Base-by-base conservation (phyloP, 2,113 vertebrate genomes). In the Protomyctophum bolini region DNA sequence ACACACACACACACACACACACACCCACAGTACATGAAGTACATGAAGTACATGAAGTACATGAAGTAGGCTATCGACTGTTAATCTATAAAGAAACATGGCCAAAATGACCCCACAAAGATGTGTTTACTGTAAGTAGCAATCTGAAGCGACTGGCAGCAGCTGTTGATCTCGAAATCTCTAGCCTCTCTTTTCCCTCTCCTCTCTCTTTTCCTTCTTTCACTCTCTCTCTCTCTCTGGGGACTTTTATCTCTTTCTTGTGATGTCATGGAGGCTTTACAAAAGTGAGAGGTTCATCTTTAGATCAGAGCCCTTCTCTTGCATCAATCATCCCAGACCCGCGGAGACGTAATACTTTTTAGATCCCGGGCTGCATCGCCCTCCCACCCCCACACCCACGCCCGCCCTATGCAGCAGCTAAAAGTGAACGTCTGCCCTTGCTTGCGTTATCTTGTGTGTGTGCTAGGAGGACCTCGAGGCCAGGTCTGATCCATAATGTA, bases 211-310 rank as follows among this genome's bases (percentile, higher is more conserved):
- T 41, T 41, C 33, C 33, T 41, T 41, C 5, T 41, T 41, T 3
- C 33, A 41, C 33, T 64, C 67, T 56, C 65, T 48, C 63, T 64
- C 50, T 66, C n/a, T 46, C 45, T 58, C 55, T 69, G 57, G 3
- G 1, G 10, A 45, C 50, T 84, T 4, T 68, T 66, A 76, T 80
- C 51, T 71, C 21, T 21, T 21, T 21, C 21, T 55, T 55, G 10
- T 29, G 66, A 78, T 70, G 66, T 28, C 54, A 56, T 58, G 69
- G 67, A 73, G 51, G 67, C 29, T 64, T 64, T 85, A 52, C 49
- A 72, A 78, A 74, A 69, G 50, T 51, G 61, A 79, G 75, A 66
- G 61, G 58, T 77, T 73, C 58, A 64, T 75, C 68, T 83, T 81
- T 49, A 74, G 70, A 77, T 60, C 59, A 81, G 70, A 65, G 74